Conservation (phyloP, 2,797 vertebrate species). For the Propithecus perrieri region DNA sequence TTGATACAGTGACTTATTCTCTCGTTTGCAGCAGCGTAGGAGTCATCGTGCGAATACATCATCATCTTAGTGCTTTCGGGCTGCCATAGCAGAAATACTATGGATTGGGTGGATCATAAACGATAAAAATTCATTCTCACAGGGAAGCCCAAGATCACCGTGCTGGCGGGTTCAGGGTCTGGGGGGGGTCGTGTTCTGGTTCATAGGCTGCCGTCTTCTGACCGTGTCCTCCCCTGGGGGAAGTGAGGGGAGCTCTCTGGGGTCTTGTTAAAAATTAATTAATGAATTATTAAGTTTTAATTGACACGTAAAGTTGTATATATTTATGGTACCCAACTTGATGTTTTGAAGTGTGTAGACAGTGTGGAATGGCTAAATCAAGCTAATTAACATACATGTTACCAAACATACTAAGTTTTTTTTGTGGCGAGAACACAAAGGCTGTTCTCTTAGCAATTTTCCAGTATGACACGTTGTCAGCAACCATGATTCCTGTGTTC, state of each 20-base stretch:
- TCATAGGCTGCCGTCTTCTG: neutral
- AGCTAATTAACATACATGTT: neutral
- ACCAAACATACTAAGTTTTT: neutral
- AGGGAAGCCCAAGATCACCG: neutral
- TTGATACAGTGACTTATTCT: rapidly evolving
- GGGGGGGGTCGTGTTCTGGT: no score
- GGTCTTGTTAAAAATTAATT: neutral
- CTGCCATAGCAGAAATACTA: neutral
- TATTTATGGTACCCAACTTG: neutral
- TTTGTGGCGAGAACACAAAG: neutral
- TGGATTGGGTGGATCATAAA: neutral
- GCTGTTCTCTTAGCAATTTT: neutral
- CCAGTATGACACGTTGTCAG: neutral
- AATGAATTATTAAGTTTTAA: neutral
- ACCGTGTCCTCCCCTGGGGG: neutral
- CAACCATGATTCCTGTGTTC: neutral
- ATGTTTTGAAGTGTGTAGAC: neutral
- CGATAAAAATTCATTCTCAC: neutral
- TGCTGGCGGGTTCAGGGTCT: neutral
- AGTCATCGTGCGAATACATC: neutral
- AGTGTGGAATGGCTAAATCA: neutral
- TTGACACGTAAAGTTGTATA: neutral
- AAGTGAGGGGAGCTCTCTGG: neutral
- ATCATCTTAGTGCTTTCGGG: neutral
- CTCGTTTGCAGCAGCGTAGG: neutral